These are phyloP conservation scores for Acanthopagrus latus DNA, from an alignment of 2,797 vertebrate genomes.

Conservation along the genomic window DNA sequence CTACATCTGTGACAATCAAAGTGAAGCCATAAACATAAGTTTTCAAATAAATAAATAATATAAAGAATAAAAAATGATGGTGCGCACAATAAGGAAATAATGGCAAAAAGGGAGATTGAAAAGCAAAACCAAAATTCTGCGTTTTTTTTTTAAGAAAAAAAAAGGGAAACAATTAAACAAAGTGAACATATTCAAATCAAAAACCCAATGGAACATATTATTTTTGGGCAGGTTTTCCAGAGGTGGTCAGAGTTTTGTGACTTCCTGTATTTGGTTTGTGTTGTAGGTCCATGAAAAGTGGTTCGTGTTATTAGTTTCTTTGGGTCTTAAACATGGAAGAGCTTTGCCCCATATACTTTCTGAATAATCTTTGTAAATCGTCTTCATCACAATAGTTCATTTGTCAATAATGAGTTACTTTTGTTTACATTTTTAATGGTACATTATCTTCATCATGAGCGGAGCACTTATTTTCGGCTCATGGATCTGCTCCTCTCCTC, in stretches of 20 bases:
- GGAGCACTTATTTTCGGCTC: slow-evolving; percentile 34
- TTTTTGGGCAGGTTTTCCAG: slow-evolving; percentile 51
- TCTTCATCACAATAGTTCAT: slow-evolving; percentile 57
- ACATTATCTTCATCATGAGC: slow-evolving; percentile 41
- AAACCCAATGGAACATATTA: slow-evolving; percentile 38
- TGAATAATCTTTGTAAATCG: slow-evolving; percentile 66
- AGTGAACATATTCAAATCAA: slow-evolving; percentile 52
- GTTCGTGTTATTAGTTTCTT: slow-evolving; percentile 72
- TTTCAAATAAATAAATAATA: slow-evolving; percentile 86
- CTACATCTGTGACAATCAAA: slow-evolving; percentile 80
- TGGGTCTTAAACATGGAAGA: slow-evolving; percentile 75
- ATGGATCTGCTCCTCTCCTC: slow-evolving; percentile 42
- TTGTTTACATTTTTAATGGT: slow-evolving; percentile 34
- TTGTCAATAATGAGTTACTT: slow-evolving; percentile 41
- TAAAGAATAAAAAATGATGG: slow-evolving; percentile 82
- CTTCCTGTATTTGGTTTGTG: slow-evolving; percentile 80
- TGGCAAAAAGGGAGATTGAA: slow-evolving; percentile 83
- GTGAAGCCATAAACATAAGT: slow-evolving; percentile 62
- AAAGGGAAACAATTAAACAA: slow-evolving; percentile 46
- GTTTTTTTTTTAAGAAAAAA: slow-evolving; percentile 52
- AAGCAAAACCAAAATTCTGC: slow-evolving; percentile 68
- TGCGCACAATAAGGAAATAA: slow-evolving; percentile 83
- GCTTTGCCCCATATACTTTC: slow-evolving; percentile 63
- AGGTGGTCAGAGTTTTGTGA: slow-evolving; percentile 31
- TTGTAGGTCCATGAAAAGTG: slow-evolving; percentile 76